Evolutionary conservation across 2,113 vertebrate species (phyloP), one percentile per base, ranked within the genome.

Genomic region (Aegypius monachus): DNA sequence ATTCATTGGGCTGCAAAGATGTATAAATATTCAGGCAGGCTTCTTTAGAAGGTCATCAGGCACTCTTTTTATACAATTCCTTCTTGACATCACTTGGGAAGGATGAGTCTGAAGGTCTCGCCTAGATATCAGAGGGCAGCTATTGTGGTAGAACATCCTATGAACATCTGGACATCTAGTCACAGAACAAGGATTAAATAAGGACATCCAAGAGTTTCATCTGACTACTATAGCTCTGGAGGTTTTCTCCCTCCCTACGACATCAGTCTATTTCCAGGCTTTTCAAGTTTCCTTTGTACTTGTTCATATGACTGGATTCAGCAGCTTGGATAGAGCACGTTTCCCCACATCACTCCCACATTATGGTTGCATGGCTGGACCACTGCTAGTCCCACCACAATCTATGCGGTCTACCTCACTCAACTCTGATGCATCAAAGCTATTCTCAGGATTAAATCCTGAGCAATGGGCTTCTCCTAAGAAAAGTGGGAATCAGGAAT

Each of bases 261-360:
- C 4, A 56, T 5, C 47, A 70, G 9, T 15, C 10, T 73, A 47
- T 16, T 32, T n/a, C 32, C 26, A 53, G 18, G 18, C 16, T 77
- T 78, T 47, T 74, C 15, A 50, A 40, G 13, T 18, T 66, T 29
- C n/a, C 48, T 61, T 70, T 63, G 7, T 26, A 88, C 1, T 6
- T 22, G 3, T 25, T 63, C 18, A 68, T 0, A 21, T 12, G 0
- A 32, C 9, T 43, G 13, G 12, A 90, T 55, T 56, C n/a, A 86
- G 42, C 13, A 88, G 26, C 16, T 27, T 42, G 9, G 31, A 18
- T 0, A 80, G 6, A 90, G 2, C 7, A 40, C 40, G 12, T 10
- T 74, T 70, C 13, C 23, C 59, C 13, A 3, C 0, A 3, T 45
- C 25, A 26, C 3, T 42, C 32, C 11, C 22, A 62, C 6, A 42